Evolutionary conservation across 2,888 invertebrate genomes (phyloP).

Genomic region (Sminthurides aquaticus): DNA sequence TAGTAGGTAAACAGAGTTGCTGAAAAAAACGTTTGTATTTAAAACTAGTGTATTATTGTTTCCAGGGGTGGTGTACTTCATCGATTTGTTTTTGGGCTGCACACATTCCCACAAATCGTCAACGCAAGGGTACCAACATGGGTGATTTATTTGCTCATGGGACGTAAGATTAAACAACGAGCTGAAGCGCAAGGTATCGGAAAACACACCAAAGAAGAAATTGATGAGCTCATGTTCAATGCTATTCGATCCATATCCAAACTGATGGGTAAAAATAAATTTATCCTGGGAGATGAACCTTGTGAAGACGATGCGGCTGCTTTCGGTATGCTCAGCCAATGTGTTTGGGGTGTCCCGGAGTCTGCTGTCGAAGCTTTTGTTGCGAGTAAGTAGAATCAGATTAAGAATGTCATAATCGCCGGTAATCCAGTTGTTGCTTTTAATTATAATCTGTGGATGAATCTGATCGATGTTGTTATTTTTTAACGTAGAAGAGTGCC

Average conservation of each 20-base stretch:
- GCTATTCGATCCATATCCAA: conserved; percentile 32
- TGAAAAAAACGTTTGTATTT: no score
- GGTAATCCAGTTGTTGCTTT: neutral
- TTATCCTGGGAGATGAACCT: conserved; percentile 36
- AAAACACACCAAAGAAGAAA: conserved; percentile 31
- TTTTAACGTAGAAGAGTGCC: neutral
- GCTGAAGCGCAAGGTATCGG: conserved; percentile 23
- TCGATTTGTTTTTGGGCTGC: conserved; percentile 6
- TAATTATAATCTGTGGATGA: no score
- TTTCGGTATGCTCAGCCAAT: conserved; percentile 47
- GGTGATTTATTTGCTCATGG: neutral
- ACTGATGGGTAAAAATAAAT: conserved; percentile 33
- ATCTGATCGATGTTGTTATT: no score
- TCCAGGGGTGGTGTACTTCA: conserved; percentile 13
- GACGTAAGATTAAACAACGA: neutral
- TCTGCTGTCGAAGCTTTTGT: neutral
- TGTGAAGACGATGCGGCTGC: conserved; percentile 46
- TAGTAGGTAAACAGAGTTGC: no score
- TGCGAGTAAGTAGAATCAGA: neutral
- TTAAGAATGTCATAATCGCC: no score
- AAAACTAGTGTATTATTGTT: neutral
- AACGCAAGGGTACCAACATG: neutral
- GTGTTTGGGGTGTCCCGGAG: conserved; percentile 44
- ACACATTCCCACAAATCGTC: conserved; percentile 4
- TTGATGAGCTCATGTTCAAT: conserved; percentile 27